These are phyloP conservation scores for Lagenorhynchus albirostris DNA, from an alignment of 2,113 vertebrate genomes.

Conservation along the genomic window DNA sequence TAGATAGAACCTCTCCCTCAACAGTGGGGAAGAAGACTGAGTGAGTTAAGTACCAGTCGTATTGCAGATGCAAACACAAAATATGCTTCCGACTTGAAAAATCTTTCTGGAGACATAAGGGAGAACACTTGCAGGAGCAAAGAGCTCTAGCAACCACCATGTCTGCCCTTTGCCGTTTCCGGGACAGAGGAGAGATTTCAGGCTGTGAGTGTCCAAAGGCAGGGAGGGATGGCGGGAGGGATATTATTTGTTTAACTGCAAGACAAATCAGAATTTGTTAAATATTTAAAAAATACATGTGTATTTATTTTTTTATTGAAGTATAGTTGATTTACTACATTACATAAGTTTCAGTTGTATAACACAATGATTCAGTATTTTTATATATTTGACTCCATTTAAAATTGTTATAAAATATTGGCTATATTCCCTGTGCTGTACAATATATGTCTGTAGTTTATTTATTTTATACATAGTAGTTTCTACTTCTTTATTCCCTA, in stretches of 20 bases:
- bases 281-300: not conserved
- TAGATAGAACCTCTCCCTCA: not conserved
- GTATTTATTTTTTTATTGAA: not conserved
- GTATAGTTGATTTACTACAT: not conserved
- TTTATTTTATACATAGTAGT: not conserved
- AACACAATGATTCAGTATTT: not conserved
- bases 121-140: not conserved
- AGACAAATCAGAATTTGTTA: not conserved
- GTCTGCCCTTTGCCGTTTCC: not conserved
- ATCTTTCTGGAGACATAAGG: not conserved
- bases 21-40: not conserved
- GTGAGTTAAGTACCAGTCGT: not conserved
- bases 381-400: not conserved
- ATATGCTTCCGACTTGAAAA: not conserved
- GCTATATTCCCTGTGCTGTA: not conserved
- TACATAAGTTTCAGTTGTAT: not conserved
- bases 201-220: not conserved
- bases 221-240: not conserved
- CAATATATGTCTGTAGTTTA: not conserved
- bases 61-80: not conserved
- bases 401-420: not conserved
- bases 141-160: not conserved
- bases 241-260: not conserved
- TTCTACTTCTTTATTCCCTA: not conserved
- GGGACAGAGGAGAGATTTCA: not conserved